These are phyloP conservation scores for Pocota personata DNA, from an alignment of 2,888 invertebrate species.

Conservation along the genomic window DNA sequence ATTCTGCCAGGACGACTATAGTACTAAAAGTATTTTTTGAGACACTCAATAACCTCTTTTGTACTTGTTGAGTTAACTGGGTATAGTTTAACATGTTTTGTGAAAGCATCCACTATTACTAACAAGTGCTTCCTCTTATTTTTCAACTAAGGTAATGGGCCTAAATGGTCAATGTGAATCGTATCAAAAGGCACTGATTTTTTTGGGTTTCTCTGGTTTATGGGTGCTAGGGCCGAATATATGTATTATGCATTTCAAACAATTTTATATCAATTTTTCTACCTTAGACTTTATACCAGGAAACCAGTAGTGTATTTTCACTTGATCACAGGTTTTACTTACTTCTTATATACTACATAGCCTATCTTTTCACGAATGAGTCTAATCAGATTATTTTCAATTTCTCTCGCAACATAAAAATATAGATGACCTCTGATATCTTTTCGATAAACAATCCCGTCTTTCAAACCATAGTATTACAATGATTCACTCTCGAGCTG, in stretches of 20 bases:
- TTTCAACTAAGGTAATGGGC: not conserved
- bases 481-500: too few relatives aligned
- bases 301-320: not conserved
- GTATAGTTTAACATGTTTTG: slow-evolving; percentile 36
- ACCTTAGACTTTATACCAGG: not conserved
- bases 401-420: too few relatives aligned
- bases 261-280: not conserved
- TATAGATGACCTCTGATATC: too few relatives aligned
- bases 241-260: too few relatives aligned
- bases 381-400: too few relatives aligned
- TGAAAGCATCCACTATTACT: slow-evolving; percentile 31
- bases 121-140: not conserved
- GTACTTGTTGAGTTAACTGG: slow-evolving; percentile 45
- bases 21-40: too few relatives aligned
- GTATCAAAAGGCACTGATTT: not conserved
- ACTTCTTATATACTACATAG: too few relatives aligned
- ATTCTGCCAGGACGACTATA: slow-evolving; percentile 54
- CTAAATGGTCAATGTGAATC: not conserved
- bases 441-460: too few relatives aligned
- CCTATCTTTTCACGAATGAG: too few relatives aligned
- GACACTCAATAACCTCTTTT: not conserved
- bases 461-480: too few relatives aligned
- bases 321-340: not conserved
- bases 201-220: too few relatives aligned
- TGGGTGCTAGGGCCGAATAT: too few relatives aligned